Evolutionary conservation across 2,888 invertebrate genomes (phyloP), one percentile per base, ranked within the genome.

Genomic region (Drosophila ustulata): DNA sequence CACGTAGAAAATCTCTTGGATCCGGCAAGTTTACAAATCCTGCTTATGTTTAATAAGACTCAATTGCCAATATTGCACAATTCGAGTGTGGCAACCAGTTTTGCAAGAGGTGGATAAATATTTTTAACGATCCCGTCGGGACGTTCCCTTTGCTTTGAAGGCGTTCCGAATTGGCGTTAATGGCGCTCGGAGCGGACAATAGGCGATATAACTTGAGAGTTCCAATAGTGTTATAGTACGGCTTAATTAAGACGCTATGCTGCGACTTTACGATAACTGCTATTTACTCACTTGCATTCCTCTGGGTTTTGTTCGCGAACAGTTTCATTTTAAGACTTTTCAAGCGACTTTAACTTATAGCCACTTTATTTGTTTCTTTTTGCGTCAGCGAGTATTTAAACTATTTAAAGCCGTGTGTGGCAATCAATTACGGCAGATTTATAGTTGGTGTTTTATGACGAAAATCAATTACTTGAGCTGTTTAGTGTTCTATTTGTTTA

Each of bases 241-340:
- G 63, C 78, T 79, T 79, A 82, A 84, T 84, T 82, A 82, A 84
- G 49, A 65, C 18, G 65, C 30, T 41, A 28, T n/a, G 8, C 34
- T 61, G 43, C n/a, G 43, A 68, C 28, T 72, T 66, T 49, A 55
- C 43, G 32, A 49, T 41, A 28, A 37, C 39, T 43, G 26, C 18
- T 28, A 37, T 51, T 62, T 88, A 88, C 84, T 86, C 82, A 86
- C 86, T 89, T 89, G 89, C 78, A 81, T 89, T 87, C 80, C 83
- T 85, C 69, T 84, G 88, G 51, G 74, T 88, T 78, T 78, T 73
- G 52, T 74, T 89, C 66, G 88, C 67, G 55, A 88, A 88, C 57
- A 88, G 75, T 78, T 89, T 88, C 88, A 88, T 88, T 75, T 73
- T 73, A 11, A 47, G 52, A 28, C 47, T 75, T 18, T 66, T 74